These are phyloP conservation scores for Channa maculata DNA, from an alignment of 2,113 vertebrate genomes.

Conservation along the genomic window DNA sequence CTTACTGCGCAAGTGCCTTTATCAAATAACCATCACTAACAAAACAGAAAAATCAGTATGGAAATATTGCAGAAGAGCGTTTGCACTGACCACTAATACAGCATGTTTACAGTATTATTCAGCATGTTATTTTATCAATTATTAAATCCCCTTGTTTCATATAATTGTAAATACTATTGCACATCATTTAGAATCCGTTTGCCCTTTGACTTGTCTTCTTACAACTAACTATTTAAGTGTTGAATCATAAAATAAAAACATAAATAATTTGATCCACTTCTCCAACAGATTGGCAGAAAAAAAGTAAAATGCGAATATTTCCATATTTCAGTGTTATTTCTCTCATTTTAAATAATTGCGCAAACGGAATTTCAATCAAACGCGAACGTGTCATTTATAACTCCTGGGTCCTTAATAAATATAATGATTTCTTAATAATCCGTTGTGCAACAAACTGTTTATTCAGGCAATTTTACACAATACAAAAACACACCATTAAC, in stretches of 20 bases:
- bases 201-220: no score
- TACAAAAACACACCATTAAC: neutral
- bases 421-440: no score
- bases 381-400: neutral
- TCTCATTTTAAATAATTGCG: neutral
- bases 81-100: neutral
- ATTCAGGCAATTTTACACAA: neutral
- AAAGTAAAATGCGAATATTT: neutral
- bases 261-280: neutral
- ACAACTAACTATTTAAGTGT: no score
- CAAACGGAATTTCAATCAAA: slow-evolving; percentile 1
- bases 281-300: no score
- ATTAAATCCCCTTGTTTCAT: no score
- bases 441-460: neutral
- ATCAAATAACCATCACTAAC: slow-evolving; percentile 55
- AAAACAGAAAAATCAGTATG: slow-evolving; percentile 21
- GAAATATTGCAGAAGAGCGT: slow-evolving; percentile 16
- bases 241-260: neutral
- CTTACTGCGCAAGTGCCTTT: slow-evolving; percentile 38
- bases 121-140: no score
- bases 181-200: neutral
- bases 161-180: neutral
- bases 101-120: neutral
- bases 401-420: no score
- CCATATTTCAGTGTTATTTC: neutral